Evolutionary conservation across 2,113 vertebrate species (phyloP).

Genomic region (Caranx melampygus): DNA sequence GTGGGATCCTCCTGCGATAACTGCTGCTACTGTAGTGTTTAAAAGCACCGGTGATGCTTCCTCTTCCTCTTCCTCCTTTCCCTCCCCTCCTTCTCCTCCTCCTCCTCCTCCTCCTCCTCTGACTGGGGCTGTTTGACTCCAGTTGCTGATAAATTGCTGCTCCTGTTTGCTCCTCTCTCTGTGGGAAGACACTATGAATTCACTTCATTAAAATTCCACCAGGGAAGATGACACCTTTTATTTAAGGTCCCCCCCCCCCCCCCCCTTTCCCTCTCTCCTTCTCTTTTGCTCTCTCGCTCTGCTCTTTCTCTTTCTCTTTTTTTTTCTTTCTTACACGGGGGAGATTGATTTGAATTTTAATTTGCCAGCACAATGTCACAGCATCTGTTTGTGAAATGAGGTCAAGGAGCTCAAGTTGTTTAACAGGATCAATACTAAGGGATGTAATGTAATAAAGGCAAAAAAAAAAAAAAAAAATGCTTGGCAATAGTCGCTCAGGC

Average conservation of each 20-base stretch:
- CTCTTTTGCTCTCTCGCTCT: conserved; percentile 14
- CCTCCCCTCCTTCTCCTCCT: background rate
- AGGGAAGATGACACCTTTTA: conserved; percentile 64
- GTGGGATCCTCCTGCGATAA: background rate
- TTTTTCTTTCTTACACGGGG: conserved; percentile 18
- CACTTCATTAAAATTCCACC: conserved; percentile 67
- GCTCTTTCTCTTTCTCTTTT: conserved; percentile 23
- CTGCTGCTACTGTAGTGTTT: conserved; percentile 8
- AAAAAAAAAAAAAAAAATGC: conserved; percentile 6
- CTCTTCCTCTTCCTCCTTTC: conserved; percentile 9
- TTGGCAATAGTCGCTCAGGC: background rate
- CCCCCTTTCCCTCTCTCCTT: background rate
- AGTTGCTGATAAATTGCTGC: conserved; percentile 49
- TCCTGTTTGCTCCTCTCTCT: conserved; percentile 45
- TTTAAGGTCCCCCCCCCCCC: conserved; percentile 57
- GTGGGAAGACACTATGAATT: conserved; percentile 49
- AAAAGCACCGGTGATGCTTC: conserved; percentile 22
- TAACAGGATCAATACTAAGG: conserved; percentile 56
- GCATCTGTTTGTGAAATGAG: conserved; percentile 60
- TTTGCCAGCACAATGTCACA: conserved; percentile 68
- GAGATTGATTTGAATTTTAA: conserved; percentile 67
- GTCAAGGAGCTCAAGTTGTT: conserved; percentile 64
- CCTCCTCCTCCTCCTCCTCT: conserved; percentile 5
- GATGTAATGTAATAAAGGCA: conserved; percentile 52
- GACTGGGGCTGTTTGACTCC: conserved; percentile 41